These are phyloP conservation scores for Cuculus canorus DNA, from an alignment of 2,797 vertebrate genomes.

Conservation along the genomic window DNA sequence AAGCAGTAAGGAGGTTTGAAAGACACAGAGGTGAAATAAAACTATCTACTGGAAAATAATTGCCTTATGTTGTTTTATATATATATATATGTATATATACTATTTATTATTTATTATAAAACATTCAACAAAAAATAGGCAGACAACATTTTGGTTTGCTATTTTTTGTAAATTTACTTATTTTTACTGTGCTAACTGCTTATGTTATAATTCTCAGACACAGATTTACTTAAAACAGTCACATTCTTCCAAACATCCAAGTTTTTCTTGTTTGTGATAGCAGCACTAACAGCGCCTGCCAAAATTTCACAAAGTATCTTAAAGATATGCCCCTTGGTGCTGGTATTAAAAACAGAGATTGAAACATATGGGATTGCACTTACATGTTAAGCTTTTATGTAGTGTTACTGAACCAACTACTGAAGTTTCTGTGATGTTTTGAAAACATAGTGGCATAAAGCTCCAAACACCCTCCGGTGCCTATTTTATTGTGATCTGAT, in stretches of 20 bases:
- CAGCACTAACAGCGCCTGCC: not conserved
- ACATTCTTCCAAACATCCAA: not conserved
- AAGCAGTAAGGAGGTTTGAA: not conserved
- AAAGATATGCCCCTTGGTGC: not conserved
- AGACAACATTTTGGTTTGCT: not conserved
- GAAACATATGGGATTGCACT: not conserved
- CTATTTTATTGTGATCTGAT: constrained; percentile 60
- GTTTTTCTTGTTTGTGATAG: not conserved
- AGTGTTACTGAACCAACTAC: constrained; percentile 15
- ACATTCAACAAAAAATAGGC: not conserved
- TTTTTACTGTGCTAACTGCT: not conserved
- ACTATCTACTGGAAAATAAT: not conserved
- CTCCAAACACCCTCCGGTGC: constrained; percentile 19
- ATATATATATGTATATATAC: no score
- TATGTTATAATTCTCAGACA: not conserved
- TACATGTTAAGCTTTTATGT: constrained; percentile 4
- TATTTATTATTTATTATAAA: not conserved
- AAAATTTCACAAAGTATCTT: not conserved
- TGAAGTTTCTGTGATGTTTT: constrained; percentile 48
- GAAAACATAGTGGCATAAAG: constrained; percentile 8
- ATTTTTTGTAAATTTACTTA: not conserved
- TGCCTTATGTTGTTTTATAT: not conserved
- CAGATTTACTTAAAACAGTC: not conserved
- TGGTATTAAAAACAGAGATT: not conserved
- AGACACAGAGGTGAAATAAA: not conserved